A percentile compares a stretch with the other conserved stretches of the same genome.
Conservation (phyloP, 2,888 invertebrate genomes). For the Athripsodes cinereus region DNA sequence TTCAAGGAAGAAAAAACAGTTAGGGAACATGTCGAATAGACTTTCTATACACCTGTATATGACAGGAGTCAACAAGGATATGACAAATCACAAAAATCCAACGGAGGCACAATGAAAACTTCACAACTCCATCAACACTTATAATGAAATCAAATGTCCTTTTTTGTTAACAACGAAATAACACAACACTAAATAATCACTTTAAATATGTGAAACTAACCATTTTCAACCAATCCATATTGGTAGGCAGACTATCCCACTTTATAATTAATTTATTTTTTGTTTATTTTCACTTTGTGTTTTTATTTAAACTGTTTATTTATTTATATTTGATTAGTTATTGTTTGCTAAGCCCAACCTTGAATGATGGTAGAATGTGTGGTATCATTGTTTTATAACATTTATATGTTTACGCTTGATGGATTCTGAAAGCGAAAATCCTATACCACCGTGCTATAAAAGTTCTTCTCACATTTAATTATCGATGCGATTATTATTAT, state of each 20-base stretch:
- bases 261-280: background rate
- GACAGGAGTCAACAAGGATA: too few species aligned
- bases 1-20: too few species aligned
- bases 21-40: too few species aligned
- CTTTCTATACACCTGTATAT: too few species aligned
- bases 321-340: background rate
- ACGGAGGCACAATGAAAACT: background rate
- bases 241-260: too few species aligned
- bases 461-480: background rate
- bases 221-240: constrained; percentile 51
- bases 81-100: background rate
- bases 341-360: constrained; percentile 34
- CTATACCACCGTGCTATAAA: background rate
- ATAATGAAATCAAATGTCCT: too few species aligned
- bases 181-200: too few species aligned
- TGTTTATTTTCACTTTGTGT: constrained; percentile 28
- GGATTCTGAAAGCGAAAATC: constrained; percentile 31
- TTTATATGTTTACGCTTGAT: constrained; percentile 51
- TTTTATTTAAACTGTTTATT: background rate
- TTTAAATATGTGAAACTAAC: constrained; percentile 39
- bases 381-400: constrained; percentile 49
- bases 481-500: too few species aligned
- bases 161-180: too few species aligned
- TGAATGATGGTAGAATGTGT: constrained; percentile 44
- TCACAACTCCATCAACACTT: background rate